These are phyloP conservation scores for Caenorhabditis wallacei DNA, from an alignment of 2,888 invertebrate genomes.

Conservation along the genomic window DNA sequence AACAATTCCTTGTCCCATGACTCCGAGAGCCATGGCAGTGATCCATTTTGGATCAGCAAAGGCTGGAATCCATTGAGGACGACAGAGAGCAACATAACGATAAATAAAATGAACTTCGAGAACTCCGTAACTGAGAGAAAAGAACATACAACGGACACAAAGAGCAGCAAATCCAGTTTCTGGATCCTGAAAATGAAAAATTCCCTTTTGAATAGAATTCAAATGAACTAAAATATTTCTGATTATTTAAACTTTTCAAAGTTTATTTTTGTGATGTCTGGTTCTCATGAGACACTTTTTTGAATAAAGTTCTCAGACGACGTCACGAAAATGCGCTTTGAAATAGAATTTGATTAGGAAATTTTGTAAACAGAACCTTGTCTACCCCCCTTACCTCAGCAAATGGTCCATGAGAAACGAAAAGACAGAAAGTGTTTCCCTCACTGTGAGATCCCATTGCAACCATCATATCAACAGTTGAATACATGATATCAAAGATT, in stretches of 20 bases:
- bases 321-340: background rate
- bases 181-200: slow-evolving; percentile 30
- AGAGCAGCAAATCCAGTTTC: slow-evolving; percentile 52
- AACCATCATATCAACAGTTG: slow-evolving; percentile 60
- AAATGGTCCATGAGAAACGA: slow-evolving; percentile 61
- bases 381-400: slow-evolving; percentile 47
- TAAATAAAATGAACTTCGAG: slow-evolving; percentile 67
- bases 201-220: background rate
- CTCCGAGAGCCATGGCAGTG: slow-evolving; percentile 2
- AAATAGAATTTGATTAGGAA: background rate
- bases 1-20: slow-evolving; percentile 50
- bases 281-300: background rate
- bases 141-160: slow-evolving; percentile 61
- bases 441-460: slow-evolving; percentile 60
- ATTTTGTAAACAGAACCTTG: too few species aligned
- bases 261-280: background rate
- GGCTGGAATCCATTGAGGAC: slow-evolving; percentile 48
- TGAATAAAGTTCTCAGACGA: background rate
- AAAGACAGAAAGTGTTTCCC: slow-evolving; percentile 58
- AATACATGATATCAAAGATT: slow-evolving; percentile 63
- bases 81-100: slow-evolving; percentile 58
- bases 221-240: slow-evolving; percentile 3
- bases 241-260: background rate
- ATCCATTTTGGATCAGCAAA: slow-evolving; percentile 59
- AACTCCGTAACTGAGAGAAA: slow-evolving; percentile 63